phyloP scores from a whole-genome alignment of 2,888 invertebrate genomes.

The Aspidiotus destructor region DNA sequence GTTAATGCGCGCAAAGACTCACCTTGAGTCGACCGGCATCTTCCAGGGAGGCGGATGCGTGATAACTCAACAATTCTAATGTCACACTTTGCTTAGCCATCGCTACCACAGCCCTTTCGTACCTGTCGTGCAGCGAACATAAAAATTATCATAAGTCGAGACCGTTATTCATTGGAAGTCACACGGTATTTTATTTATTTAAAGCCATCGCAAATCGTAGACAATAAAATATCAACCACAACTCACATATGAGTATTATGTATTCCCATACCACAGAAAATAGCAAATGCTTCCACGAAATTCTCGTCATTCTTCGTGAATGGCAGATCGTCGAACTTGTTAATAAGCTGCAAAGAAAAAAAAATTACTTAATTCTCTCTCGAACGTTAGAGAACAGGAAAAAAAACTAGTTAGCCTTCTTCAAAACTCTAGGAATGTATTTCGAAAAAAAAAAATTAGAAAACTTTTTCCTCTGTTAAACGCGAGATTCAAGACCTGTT shows the following conservation, averaged over 20 bases:
- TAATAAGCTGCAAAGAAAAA: conserved; percentile 56
- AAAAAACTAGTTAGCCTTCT: too few relatives aligned
- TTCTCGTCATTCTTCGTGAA: conserved; percentile 95
- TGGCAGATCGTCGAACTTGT: conserved; percentile 80
- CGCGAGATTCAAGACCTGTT: too few relatives aligned
- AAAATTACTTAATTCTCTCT: not conserved
- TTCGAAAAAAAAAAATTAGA: too few relatives aligned
- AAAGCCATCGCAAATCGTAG: not conserved
- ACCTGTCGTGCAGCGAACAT: conserved; percentile 46
- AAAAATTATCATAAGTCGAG: not conserved
- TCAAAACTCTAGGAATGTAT: too few relatives aligned
- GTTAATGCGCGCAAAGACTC: conserved; percentile 39
- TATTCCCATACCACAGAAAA: conserved; percentile 95
- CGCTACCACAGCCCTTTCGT: conserved; percentile 87
- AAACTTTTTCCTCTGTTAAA: too few relatives aligned
- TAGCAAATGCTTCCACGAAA: conserved; percentile 93
- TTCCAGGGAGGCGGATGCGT: conserved; percentile 81
- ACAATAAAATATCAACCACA: conserved; percentile 46
- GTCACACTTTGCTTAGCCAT: conserved; percentile 96
- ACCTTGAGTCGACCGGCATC: conserved; percentile 80
- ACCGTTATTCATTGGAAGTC: not conserved
- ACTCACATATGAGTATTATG: conserved; percentile 85
- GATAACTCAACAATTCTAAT: conserved; percentile 86
- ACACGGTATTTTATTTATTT: not conserved
- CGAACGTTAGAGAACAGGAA: too few relatives aligned